Conservation (phyloP, 2,888 invertebrate genomes). For the Lottia scabra region DNA sequence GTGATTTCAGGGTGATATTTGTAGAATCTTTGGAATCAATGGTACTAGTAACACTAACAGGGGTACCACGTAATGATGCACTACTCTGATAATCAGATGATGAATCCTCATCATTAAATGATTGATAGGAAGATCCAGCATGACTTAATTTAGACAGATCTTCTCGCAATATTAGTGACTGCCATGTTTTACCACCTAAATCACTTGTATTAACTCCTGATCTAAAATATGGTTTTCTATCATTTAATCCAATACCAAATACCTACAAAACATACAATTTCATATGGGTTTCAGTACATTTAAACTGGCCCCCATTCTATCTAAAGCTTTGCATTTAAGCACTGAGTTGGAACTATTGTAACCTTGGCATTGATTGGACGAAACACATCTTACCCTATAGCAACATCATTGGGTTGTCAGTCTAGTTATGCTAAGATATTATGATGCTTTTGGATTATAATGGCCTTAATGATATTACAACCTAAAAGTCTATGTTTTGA, state of each 20-base stretch:
- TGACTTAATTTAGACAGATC: constrained; percentile 8
- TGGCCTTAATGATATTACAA: too few relatives aligned
- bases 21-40: not conserved
- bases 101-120: constrained; percentile 7
- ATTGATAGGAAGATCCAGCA: constrained; percentile 9
- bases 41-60: not conserved
- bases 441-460: too few relatives aligned
- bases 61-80: not conserved
- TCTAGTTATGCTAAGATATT: too few relatives aligned
- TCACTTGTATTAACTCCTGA: constrained; percentile 55
- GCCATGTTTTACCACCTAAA: constrained; percentile 89
- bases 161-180: constrained; percentile 54
- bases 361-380: too few relatives aligned
- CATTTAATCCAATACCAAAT: constrained; percentile 57
- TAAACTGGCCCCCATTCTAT: too few relatives aligned
- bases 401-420: too few relatives aligned
- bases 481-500: too few relatives aligned
- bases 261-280: constrained; percentile 43
- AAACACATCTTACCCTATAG: too few relatives aligned
- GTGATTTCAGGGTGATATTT: too few relatives aligned
- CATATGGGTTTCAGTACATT: too few relatives aligned
- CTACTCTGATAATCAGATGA: constrained; percentile 6
- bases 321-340: too few relatives aligned
- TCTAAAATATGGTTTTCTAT: constrained; percentile 50
- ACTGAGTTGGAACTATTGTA: too few relatives aligned